Base-by-base conservation (phyloP, 2,113 vertebrate species). In the Probosciger aterrimus region DNA sequence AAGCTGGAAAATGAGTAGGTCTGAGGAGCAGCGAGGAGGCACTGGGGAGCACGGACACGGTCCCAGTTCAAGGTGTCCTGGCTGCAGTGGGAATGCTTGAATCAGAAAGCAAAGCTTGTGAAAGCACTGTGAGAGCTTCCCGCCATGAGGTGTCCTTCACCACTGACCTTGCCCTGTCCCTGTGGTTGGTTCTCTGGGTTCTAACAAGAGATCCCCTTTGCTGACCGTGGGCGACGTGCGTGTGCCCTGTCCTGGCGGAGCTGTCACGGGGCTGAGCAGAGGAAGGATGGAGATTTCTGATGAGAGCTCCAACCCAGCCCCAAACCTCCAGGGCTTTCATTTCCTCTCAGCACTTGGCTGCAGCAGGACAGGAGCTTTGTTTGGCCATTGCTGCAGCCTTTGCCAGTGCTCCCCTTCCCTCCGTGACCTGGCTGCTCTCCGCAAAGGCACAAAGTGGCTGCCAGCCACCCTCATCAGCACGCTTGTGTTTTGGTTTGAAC, bases 301-400 rank as follows among this genome's bases (percentile, higher is more conserved):
- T 4, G 10, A 49, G 41, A 70, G 50, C 20, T 88, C 63, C 71
- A 93, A n/a, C 57, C 39, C 27, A 39, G 57, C 10, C 37, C 75
- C 14, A 76, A 83, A 63, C 5, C 73, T 77, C 50, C 50, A 10
- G 30, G 60, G 82, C 47, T 89, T 75, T 82, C 59, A 31, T 84
- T 95, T 97, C 94, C 95, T 78, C 60, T 31, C 47, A 78, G 23
- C 41, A 49, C 64, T 81, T 74, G 68, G 50, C 82, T 78, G 91
- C 0, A 1, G 30, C 83, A 43, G 80, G 60, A 68, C 83, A 88
- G 35, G 31, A 67, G 27, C 43, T 78, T 53, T 57, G 30, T 65
- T 57, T 62, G 60, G 78, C 59, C 11, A 2, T 52, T 76, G 80
- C 65, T 60, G 39, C 52, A 64, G 80, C 39, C 44, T 52, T 22